Base-by-base conservation (phyloP, 2,888 invertebrate genomes). In the Timema cristinae region DNA sequence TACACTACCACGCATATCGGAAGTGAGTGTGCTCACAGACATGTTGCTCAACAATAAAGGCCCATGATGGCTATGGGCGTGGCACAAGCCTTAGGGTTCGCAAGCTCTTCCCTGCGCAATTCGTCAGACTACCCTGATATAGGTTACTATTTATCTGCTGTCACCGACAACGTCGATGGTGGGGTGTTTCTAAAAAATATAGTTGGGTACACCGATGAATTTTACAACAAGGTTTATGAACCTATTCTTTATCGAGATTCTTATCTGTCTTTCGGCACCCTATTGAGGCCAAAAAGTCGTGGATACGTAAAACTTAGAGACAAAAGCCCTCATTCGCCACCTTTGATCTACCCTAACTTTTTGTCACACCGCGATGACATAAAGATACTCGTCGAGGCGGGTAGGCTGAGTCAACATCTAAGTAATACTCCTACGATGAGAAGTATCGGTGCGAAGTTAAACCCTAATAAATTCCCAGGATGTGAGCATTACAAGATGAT, bases 271-370 rank as follows among this genome's bases (percentile, higher is more conserved):
- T 63, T 32, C 47, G 16, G 63, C 13, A 48, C 47, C 63, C 76
- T 86, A 48, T 72, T 85, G 9, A 82, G 82, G 75, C 86, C 86
- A 0, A 84, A 85, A 79, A 87, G 87, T 0, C 83, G 82, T 66
- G 89, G 89, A n/a, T 79, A 79, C 72, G 78, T 92, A 6, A 81
- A 83, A 72, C 79, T 92, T 13, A 79, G 80, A 61, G 86, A 86
- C 0, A 81, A 79, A 0, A 80, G 90, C 79, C 88, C 90, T 0
- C 79, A 81, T 49, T 86, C 88, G 7, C 81, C 85, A 70, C 90
- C 91, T 0, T 77, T 84, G 48, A 87, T 91, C 66, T 82, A 87
- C 76, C 83, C 89, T 1, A 89, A 90, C 77, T 91, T 90, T 79
- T 84, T 91, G 49, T 79, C 82, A 0, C 84, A 88, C 15, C 78